Percentiles rank a stretch among this genome's conserved stretches.
These are phyloP conservation scores for Diarsia mendica DNA, from an alignment of 2,888 invertebrate genomes.

Conservation along the genomic window DNA sequence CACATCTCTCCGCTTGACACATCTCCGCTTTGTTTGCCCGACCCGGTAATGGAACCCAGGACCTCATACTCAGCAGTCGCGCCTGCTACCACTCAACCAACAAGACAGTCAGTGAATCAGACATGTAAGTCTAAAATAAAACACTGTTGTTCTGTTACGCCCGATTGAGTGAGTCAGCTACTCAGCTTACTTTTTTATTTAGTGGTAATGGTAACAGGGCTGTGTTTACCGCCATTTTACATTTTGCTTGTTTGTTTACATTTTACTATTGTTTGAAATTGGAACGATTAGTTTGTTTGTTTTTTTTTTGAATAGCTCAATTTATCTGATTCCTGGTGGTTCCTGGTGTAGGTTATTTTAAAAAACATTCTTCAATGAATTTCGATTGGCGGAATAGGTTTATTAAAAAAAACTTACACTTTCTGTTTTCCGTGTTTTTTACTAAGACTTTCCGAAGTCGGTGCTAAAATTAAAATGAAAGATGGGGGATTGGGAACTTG, in stretches of 20 bases:
- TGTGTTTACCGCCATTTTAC: conserved; percentile 48
- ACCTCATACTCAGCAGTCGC: too few species aligned
- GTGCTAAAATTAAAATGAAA: too few species aligned
- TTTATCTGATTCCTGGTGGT: conserved; percentile 32
- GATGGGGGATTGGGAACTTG: too few species aligned
- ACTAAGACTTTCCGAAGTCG: too few species aligned
- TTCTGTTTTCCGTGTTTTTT: too few species aligned
- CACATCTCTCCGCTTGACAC: too few species aligned
- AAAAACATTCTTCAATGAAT: too few species aligned
- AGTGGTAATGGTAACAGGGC: conserved; percentile 57
- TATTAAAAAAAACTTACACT: too few species aligned
- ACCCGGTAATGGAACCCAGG: too few species aligned
- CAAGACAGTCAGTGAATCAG: conserved; percentile 51
- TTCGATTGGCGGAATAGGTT: too few species aligned
- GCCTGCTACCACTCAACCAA: background rate
- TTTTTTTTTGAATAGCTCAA: conserved; percentile 35
- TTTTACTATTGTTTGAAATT: conserved; percentile 31
- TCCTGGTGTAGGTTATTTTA: too few species aligned
- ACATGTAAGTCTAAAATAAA: conserved; percentile 64
- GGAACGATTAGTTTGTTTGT: conserved; percentile 21
- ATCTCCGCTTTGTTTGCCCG: too few species aligned
- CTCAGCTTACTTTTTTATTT: conserved; percentile 68
- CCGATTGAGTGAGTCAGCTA: conserved; percentile 72
- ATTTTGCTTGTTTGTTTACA: conserved; percentile 30
- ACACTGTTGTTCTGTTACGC: conserved; percentile 69